These are phyloP conservation scores for Lamproptera curius DNA, from an alignment of 2,888 invertebrate genomes.

Conservation along the genomic window DNA sequence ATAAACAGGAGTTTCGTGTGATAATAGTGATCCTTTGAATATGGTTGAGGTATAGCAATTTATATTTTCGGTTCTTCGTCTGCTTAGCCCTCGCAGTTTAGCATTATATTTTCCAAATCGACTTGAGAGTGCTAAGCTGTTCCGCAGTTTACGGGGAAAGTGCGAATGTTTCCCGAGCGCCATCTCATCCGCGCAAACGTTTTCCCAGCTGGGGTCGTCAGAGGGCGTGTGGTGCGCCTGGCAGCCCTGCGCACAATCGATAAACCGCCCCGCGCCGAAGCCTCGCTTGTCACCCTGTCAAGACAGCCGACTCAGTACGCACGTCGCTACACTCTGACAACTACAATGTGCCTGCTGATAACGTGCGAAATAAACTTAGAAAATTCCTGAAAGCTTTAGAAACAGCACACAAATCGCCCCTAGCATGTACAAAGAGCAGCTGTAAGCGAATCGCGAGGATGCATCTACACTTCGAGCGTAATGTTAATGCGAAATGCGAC, in stretches of 20 bases:
- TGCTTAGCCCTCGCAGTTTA: too few species aligned
- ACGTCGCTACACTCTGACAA: conserved; percentile 29
- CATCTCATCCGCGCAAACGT: conserved; percentile 46
- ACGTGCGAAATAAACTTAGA: conserved; percentile 24
- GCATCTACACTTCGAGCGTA: conserved; percentile 98
- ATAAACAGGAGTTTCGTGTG: too few species aligned
- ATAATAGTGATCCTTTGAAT: too few species aligned
- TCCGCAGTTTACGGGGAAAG: conserved; percentile 15
- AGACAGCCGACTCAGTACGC: conserved; percentile 46
- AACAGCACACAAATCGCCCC: too few species aligned
- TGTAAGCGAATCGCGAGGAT: conserved; percentile 72
- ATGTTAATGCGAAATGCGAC: conserved; percentile 95
- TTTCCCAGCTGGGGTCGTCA: conserved; percentile 34
- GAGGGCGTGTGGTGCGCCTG: conserved; percentile 51
- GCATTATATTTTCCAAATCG: too few species aligned
- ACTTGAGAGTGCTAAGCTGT: too few species aligned
- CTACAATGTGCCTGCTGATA: conserved; percentile 29
- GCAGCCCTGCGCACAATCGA: conserved; percentile 59
- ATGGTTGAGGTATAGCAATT: too few species aligned
- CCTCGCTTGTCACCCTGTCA: conserved; percentile 59
- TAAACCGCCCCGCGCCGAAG: conserved; percentile 53
- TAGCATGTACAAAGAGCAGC: conserved; percentile 31
- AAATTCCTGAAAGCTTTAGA: conserved; percentile 9
- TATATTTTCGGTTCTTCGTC: too few species aligned
- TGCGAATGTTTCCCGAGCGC: conserved; percentile 38